Evolutionary conservation across 2,888 invertebrate genomes (phyloP), one percentile per base, ranked within the genome.

Genomic region (Drosophila melanosoma): DNA sequence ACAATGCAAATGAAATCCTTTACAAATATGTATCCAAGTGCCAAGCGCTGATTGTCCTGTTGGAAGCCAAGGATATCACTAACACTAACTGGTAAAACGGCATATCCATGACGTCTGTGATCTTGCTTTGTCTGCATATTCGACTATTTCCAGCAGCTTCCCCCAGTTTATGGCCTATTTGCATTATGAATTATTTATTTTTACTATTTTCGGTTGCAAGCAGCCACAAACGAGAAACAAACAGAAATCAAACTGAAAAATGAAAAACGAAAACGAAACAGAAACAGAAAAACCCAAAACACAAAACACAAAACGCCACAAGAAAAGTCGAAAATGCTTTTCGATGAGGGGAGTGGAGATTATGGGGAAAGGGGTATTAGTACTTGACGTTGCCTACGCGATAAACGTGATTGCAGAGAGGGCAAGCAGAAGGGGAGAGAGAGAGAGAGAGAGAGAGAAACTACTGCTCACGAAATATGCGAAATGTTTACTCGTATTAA

Each of bases 171-270:
- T 88, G 88, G 88, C 78, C 88, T 85, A 86, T 87, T 87, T 89
- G 88, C 88, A 86, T 89, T 89, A 86, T 86, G 86, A 89, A 89
- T 85, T 85, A 86, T 86, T 86, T 89, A 89, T 89, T 86, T 87
- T 82, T 74, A 80, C 82, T 77, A 87, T 80, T 78, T 75, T 75
- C 66, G 66, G 66, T 58, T 51, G 69, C 57, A 54, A 60, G 12
- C 45, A 56, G 40, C 62, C 63, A 54, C 58, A 74, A 70, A 69
- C 65, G 57, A 49, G 69, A 40, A 56, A 72, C 51, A 72, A 66
- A 54, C 54, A 51, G 48, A 63, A 35, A 36, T 49, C 66, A 54
- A 72, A 67, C 62, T 53, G 15, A 45, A 72, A 77, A 29, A 29
- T 29, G 29, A 29, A 29, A 62, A 69, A 54, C 26, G 12, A 36